Base-by-base conservation (phyloP, 2,797 vertebrate genomes). In the Pygocentrus nattereri region DNA sequence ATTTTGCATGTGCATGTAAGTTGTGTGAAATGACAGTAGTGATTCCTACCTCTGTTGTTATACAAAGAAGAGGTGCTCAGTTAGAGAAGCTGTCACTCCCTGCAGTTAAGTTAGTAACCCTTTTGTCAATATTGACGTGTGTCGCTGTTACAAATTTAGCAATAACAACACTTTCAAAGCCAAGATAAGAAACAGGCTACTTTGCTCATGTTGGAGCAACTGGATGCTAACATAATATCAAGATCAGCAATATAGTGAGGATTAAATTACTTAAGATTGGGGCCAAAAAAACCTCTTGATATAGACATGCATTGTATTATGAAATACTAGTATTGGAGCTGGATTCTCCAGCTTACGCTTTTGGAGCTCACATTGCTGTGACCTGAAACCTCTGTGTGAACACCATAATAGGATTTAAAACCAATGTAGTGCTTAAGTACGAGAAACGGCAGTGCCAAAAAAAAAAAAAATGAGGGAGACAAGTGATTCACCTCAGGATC, bases 311-410 rank as follows among this genome's bases (percentile, higher is more conserved):
- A 25, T 19, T 11, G 0, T 59, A 64, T 62, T 30, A 83, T 52
- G 52, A 83, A 83, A 83, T 74, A n/a, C 41, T 47, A 72, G 0
- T 34, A 23, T 31, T 38, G 49, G 50, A 34, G 41, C 13, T 49
- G 2, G 27, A 49, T 18, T 47, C 61, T 44, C 23, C 12, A 61
- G n/a, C 47, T 62, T n/a, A 70, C 64, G 27, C 34, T 10, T 54
- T 75, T 74, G 13, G n/a, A 85, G 58, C 25, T 79, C 49, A 54
- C 49, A 30, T 31, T 31, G 49, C 16, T 54, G 70, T 52, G 49
- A n/a, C 27, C 69, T 49, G 21, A 64, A 72, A 41, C 30, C 30
- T 15, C 10, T 73, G 47, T 65, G 18, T 7, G 30, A 65, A 74
- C 50, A 23, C 50, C 70, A 23, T 52, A 52, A 23, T 59, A 18